These are phyloP conservation scores for Drosophila mulleri DNA, from an alignment of 2,888 invertebrate genomes.

Conservation along the genomic window DNA sequence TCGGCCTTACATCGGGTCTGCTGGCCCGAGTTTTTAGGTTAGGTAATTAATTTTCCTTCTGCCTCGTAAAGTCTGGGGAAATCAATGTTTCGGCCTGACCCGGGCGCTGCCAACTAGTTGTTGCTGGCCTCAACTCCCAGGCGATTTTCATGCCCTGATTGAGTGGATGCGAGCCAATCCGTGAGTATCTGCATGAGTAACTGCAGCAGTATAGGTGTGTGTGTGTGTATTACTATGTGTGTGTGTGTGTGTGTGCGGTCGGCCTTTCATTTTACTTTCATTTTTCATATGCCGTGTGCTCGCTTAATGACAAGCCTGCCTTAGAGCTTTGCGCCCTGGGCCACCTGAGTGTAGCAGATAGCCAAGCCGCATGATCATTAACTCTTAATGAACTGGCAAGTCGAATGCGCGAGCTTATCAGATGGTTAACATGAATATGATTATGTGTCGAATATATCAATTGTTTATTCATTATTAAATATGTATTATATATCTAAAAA, in stretches of 20 bases:
- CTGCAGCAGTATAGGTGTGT: slow-evolving; percentile 17
- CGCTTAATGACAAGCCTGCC: slow-evolving; percentile 62
- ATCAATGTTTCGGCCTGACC: slow-evolving; percentile 67
- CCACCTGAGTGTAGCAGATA: slow-evolving; percentile 32
- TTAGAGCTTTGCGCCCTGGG: slow-evolving; percentile 45
- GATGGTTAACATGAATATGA: not conserved
- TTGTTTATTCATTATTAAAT: not conserved
- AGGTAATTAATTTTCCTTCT: slow-evolving; percentile 75
- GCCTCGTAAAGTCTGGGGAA: slow-evolving; percentile 76
- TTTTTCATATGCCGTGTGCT: slow-evolving; percentile 69
- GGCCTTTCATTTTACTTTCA: slow-evolving; percentile 54
- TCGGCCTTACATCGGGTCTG: slow-evolving; percentile 57
- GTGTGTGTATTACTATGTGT: slow-evolving; percentile 21
- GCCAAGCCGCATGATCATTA: slow-evolving; percentile 57
- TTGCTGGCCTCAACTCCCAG: slow-evolving; percentile 50
- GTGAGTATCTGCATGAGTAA: slow-evolving; percentile 31
- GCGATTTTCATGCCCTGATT: slow-evolving; percentile 61
- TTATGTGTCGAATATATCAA: not conserved
- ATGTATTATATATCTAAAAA: too few relatives aligned
- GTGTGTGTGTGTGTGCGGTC: slow-evolving; percentile 22
- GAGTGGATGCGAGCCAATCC: slow-evolving; percentile 51
- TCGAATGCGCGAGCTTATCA: slow-evolving; percentile 1
- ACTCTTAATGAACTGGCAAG: slow-evolving; percentile 57
- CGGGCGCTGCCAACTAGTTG: slow-evolving; percentile 4
- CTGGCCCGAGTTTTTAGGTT: slow-evolving; percentile 69